Percentiles rank a stretch among this genome's conserved stretches.
phyloP scores from a whole-genome alignment of 2,888 invertebrate species.

The Liodrosophila aerea region DNA sequence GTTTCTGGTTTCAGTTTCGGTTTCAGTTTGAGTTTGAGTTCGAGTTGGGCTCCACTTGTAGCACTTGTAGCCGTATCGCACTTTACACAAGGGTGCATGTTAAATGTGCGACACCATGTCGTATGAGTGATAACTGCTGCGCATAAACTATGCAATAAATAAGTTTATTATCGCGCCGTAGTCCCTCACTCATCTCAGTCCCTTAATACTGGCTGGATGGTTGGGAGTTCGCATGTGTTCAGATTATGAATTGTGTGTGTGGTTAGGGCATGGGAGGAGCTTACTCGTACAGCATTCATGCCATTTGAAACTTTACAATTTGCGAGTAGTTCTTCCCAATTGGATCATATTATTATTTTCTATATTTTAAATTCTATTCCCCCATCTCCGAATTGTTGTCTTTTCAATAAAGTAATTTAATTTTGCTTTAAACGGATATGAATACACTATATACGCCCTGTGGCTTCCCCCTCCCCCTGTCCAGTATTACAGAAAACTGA shows the following conservation, averaged over 20 bases:
- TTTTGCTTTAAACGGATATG: too few relatives aligned
- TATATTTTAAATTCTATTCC: too few relatives aligned
- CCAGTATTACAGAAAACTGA: too few relatives aligned
- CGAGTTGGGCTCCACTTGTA: background rate
- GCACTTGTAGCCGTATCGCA: constrained; percentile 60
- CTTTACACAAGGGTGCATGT: constrained; percentile 72
- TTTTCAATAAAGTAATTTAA: too few relatives aligned
- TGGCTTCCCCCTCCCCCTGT: too few relatives aligned
- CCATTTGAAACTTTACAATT: constrained; percentile 35
- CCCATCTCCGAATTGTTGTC: too few relatives aligned
- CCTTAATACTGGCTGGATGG: constrained; percentile 24
- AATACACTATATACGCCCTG: too few relatives aligned
- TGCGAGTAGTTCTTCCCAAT: constrained; percentile 22
- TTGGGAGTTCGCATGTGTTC: constrained; percentile 1
- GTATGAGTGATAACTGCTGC: constrained; percentile 73
- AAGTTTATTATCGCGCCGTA: constrained; percentile 73
- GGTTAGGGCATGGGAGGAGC: constrained; percentile 1
- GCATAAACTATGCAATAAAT: constrained; percentile 79
- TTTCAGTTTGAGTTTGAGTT: too few relatives aligned
- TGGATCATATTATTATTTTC: constrained; percentile 10
- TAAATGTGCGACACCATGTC: constrained; percentile 67
- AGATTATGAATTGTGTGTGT: background rate
- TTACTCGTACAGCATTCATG: background rate
- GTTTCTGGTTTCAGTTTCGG: too few relatives aligned
- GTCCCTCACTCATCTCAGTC: constrained; percentile 13